phyloP scores from a whole-genome alignment of 2,888 invertebrate genomes.

The Buathra laborator region DNA sequence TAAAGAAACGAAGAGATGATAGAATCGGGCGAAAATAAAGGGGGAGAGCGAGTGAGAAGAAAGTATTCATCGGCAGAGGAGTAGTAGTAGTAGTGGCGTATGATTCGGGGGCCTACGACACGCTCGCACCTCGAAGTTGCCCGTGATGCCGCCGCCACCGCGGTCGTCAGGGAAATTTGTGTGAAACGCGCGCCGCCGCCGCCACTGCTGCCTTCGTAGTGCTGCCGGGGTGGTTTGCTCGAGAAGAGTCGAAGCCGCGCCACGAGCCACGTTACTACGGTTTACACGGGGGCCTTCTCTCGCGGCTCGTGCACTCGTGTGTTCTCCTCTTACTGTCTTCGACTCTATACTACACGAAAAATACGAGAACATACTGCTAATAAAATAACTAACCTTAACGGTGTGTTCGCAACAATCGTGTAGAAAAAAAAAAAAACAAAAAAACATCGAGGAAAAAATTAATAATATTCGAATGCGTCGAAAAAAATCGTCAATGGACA shows the following conservation, averaged over 20 bases:
- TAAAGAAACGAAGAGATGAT: constrained; percentile 40
- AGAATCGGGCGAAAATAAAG: constrained; percentile 37
- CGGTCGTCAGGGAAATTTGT: constrained; percentile 77
- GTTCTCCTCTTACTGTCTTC: constrained; percentile 11
- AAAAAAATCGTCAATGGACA: not conserved
- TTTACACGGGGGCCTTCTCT: constrained; percentile 32
- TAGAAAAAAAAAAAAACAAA: not conserved
- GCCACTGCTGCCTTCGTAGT: constrained; percentile 38
- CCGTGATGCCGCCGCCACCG: constrained; percentile 76
- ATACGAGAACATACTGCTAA: not conserved
- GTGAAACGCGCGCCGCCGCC: constrained; percentile 72
- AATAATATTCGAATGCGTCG: constrained; percentile 3
- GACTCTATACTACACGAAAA: constrained; percentile 3
- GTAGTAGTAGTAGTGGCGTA: constrained; percentile 58
- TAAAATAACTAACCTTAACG: not conserved
- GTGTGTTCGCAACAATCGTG: not conserved
- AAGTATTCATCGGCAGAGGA: constrained; percentile 32
- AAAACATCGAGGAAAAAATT: not conserved
- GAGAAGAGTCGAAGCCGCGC: constrained; percentile 61
- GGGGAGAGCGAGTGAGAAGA: constrained; percentile 59
- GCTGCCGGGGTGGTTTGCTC: constrained; percentile 65
- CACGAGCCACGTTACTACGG: constrained; percentile 60
- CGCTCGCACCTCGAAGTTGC: constrained; percentile 79
- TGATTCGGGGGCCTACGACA: constrained; percentile 79
- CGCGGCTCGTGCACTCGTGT: constrained; percentile 28